A percentile compares a stretch with the other conserved stretches of the same genome.
Conservation (phyloP, 2,888 invertebrate genomes). For the Drosophila algonquin region DNA sequence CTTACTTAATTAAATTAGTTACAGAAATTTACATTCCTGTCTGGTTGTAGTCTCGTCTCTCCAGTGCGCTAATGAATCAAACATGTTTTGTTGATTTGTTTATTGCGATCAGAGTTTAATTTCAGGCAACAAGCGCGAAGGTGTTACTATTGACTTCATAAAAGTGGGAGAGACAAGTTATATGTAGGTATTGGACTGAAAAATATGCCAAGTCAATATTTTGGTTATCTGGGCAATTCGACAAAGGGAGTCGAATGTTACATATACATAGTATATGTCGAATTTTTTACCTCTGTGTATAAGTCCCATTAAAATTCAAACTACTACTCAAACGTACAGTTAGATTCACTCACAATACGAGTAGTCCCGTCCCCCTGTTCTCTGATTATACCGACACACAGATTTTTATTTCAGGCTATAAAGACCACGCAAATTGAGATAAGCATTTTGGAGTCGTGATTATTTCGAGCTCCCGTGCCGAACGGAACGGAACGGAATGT, state of each 20-base stretch:
- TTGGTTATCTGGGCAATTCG: not conserved
- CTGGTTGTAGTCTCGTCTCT: conserved; percentile 24
- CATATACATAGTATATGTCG: not conserved
- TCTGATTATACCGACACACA: not conserved
- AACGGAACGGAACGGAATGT: conserved; percentile 16
- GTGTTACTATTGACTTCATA: conserved; percentile 21
- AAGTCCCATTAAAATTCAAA: conserved; percentile 35
- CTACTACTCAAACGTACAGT: conserved; percentile 4
- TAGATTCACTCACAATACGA: not conserved
- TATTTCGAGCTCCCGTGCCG: conserved; percentile 19
- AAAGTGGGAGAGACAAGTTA: not conserved
- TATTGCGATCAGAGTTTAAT: conserved; percentile 36
- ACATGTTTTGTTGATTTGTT: conserved; percentile 49
- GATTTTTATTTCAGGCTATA: conserved; percentile 38
- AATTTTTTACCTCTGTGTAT: conserved; percentile 5
- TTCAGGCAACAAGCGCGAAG: conserved; percentile 44
- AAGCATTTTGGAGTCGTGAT: conserved; percentile 19
- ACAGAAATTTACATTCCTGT: conserved; percentile 13
- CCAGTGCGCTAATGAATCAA: conserved; percentile 49
- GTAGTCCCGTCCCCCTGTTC: not conserved
- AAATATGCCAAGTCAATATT: not conserved
- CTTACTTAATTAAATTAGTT: not conserved
- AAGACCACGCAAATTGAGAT: conserved; percentile 23
- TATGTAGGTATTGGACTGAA: not conserved
- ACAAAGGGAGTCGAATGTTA: not conserved